Conservation (phyloP, 2,888 invertebrate species). For the Nineta flava region DNA sequence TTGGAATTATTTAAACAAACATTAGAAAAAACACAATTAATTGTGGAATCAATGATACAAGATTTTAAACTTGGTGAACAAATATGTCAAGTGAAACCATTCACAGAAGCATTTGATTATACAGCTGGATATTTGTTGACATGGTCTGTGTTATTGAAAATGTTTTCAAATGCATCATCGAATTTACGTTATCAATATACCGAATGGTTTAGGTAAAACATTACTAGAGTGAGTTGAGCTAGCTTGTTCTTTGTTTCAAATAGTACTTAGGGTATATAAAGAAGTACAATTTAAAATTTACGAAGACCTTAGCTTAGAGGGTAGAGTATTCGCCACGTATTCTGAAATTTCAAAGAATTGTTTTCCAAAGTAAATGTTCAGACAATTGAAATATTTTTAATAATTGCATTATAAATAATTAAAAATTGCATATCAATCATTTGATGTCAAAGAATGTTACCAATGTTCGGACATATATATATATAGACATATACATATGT, state of each 20-base stretch:
- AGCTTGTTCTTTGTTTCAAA: background rate
- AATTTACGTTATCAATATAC: conserved; percentile 59
- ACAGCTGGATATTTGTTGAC: conserved; percentile 54
- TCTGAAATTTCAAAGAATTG: no score
- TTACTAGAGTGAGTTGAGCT: background rate
- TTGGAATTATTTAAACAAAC: conserved; percentile 15
- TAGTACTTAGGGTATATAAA: no score
- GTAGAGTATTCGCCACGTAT: no score
- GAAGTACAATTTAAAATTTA: no score
- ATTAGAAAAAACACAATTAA: conserved; percentile 26
- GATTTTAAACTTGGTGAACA: conserved; percentile 42
- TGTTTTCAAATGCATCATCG: conserved; percentile 47
- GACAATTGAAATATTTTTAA: no score
- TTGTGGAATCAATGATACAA: conserved; percentile 33
- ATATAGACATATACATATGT: no score
- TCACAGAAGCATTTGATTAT: conserved; percentile 40
- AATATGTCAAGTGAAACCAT: conserved; percentile 37
- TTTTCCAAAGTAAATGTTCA: no score
- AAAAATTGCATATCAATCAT: no score
- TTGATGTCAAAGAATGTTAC: no score
- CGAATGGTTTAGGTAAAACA: conserved; percentile 42
- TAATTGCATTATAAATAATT: no score
- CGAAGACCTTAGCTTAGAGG: no score
- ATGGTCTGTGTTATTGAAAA: conserved; percentile 49
- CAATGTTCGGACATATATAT: no score